Evolutionary conservation across 2,797 vertebrate genomes (phyloP), one percentile per base, ranked within the genome.

Genomic region (Megalops cyprinoides): DNA sequence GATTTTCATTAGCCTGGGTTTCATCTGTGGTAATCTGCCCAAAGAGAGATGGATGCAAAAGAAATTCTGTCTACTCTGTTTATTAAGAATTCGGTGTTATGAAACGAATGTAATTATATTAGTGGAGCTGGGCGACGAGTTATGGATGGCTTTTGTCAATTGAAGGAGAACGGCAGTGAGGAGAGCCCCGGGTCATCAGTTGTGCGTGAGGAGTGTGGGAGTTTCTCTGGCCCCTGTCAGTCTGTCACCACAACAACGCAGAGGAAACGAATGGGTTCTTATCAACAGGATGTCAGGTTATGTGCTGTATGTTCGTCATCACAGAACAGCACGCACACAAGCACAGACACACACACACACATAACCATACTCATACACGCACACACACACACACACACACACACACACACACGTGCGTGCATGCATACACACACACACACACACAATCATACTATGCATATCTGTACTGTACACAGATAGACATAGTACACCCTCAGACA

Each of bases 181-280:
- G 75, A 23, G 60, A 49, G 58, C 51, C 65, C 39, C 74, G 10
- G 60, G 80, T 76, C 80, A 81, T 81, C 60, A 56, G 55, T 81
- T 28, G 31, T 53, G 37, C 9, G 23, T 56, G 69, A 56, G 39
- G 53, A 37, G 44, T 76, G 74, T 76, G 80, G 80, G 34, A 55
- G 74, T 28, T 48, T 51, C 15, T 81, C 46, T 44, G 74, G 48
- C 76, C 31, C 48, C 60, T 53, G 23, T 69, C 39, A 34, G 4
- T 69, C 74, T 51, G 46, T 42, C 79, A 76, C 23, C 79, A 55
- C 37, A n/a, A 31, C 28, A 56, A 76, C 73, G 58, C 23, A 46
- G 9, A 25, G 58, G n/a, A 37, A 58, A 46, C 8, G 60, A 69
- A 69, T 42, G 39, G 37, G 23, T 49, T 80, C 58, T 48, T 14